Percentiles rank a stretch among this genome's conserved stretches.
Evolutionary conservation across 2,888 invertebrate species (phyloP).

Genomic region (Eudemis profundana): DNA sequence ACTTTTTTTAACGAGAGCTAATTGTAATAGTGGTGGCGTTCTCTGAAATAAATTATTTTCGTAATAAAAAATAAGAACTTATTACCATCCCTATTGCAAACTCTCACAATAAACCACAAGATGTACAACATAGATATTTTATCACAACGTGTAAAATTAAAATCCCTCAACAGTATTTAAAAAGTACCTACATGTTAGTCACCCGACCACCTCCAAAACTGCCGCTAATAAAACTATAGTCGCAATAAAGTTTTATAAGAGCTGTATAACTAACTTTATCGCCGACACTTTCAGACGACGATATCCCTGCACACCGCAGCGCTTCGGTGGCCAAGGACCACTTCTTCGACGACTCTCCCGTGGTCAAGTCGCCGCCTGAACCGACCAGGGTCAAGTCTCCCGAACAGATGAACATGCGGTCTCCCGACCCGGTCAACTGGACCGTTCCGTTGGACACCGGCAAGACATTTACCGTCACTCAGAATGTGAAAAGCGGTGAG

Average conservation of each 20-base stretch:
- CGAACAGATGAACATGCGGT: constrained; percentile 96
- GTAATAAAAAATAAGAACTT: too few relatives aligned
- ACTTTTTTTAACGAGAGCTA: background rate
- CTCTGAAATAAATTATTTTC: too few relatives aligned
- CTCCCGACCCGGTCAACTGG: constrained; percentile 98
- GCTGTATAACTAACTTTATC: constrained; percentile 18
- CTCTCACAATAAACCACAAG: too few relatives aligned
- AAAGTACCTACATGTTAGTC: background rate
- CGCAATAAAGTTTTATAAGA: constrained; percentile 13
- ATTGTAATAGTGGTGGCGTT: background rate
- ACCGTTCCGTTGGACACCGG: constrained; percentile 97
- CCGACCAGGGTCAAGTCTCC: constrained; percentile 97
- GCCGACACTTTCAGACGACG: constrained; percentile 69
- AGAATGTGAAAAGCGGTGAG: constrained; percentile 91
- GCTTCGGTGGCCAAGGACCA: constrained; percentile 83
- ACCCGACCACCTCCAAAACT: background rate
- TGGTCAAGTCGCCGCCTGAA: constrained; percentile 96
- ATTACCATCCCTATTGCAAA: too few relatives aligned
- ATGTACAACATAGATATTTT: too few relatives aligned
- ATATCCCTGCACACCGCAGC: constrained; percentile 79
- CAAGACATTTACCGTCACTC: constrained; percentile 96
- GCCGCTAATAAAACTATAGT: background rate
- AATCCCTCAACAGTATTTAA: background rate
- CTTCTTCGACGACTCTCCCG: constrained; percentile 84
- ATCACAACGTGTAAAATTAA: too few relatives aligned